A percentile compares a stretch with the other conserved stretches of the same genome.
Conservation (phyloP, 2,888 invertebrate genomes). For the Drosophila rellima region DNA sequence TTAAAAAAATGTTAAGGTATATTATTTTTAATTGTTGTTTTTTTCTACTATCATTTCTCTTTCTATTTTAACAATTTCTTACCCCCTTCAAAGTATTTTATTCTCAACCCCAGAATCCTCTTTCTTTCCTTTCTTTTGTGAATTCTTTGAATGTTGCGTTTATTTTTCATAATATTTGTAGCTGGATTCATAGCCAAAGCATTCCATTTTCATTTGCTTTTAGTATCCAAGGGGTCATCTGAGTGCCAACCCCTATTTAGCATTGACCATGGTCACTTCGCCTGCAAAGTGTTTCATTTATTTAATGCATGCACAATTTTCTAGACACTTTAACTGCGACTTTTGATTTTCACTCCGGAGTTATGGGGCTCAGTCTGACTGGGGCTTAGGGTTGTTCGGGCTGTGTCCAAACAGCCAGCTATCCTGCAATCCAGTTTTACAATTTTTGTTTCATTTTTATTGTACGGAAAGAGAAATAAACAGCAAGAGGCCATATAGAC, state of each 20-base stretch:
- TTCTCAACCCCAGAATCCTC: background rate
- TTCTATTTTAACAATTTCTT: background rate
- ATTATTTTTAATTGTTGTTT: background rate
- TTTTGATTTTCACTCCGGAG: slow-evolving; percentile 68
- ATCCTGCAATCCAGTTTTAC: slow-evolving; percentile 4
- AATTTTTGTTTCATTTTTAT: slow-evolving; percentile 33
- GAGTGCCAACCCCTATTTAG: slow-evolving; percentile 44
- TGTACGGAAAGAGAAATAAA: slow-evolving; percentile 56
- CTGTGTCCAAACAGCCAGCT: slow-evolving; percentile 48
- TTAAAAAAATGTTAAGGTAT: background rate
- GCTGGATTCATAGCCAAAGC: slow-evolving; percentile 8
- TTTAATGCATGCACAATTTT: slow-evolving; percentile 81
- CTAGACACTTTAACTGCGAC: slow-evolving; percentile 80
- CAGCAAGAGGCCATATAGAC: slow-evolving; percentile 64
- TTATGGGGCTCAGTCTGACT: slow-evolving; percentile 32
- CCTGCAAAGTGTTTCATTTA: slow-evolving; percentile 75
- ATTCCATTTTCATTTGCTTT: slow-evolving; percentile 27
- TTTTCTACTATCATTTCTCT: background rate
- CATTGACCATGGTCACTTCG: slow-evolving; percentile 57
- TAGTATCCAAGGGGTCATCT: slow-evolving; percentile 21
- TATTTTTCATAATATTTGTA: slow-evolving; percentile 13
- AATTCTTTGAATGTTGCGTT: slow-evolving; percentile 9
- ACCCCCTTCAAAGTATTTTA: background rate
- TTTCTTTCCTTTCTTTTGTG: background rate
- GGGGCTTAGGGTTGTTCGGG: slow-evolving; percentile 46